phyloP scores from a whole-genome alignment of 2,888 invertebrate species.

The Lasioglossum marginatum region DNA sequence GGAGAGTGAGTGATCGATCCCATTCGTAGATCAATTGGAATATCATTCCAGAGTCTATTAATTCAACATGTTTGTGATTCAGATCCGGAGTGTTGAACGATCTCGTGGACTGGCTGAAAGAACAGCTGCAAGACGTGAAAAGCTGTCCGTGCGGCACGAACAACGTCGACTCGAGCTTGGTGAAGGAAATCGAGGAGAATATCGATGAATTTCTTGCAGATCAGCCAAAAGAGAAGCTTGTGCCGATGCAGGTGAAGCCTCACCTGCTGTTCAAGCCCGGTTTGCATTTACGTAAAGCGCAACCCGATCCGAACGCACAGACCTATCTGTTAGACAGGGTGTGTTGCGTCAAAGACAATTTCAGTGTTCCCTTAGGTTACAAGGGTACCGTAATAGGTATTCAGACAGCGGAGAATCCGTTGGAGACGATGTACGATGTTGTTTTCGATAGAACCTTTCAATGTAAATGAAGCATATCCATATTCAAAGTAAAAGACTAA shows the following conservation, averaged over 20 bases:
- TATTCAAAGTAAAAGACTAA: not conserved
- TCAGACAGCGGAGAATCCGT: slow-evolving; percentile 85
- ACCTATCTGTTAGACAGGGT: slow-evolving; percentile 93
- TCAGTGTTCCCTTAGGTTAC: slow-evolving; percentile 92
- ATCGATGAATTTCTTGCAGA: slow-evolving; percentile 81
- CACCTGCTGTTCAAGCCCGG: slow-evolving; percentile 89
- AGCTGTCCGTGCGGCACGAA: slow-evolving; percentile 90
- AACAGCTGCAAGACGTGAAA: slow-evolving; percentile 86
- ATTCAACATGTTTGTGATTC: slow-evolving; percentile 31
- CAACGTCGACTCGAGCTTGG: slow-evolving; percentile 89
- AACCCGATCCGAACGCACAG: slow-evolving; percentile 89
- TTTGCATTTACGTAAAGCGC: slow-evolving; percentile 85
- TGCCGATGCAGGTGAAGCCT: slow-evolving; percentile 92
- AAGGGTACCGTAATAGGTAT: slow-evolving; percentile 94
- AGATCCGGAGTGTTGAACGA: slow-evolving; percentile 85
- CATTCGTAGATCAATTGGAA: not conserved
- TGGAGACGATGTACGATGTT: slow-evolving; percentile 90
- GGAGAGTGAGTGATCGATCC: slow-evolving; percentile 84
- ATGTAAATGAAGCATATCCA: slow-evolving; percentile 57
- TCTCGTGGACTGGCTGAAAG: slow-evolving; percentile 89
- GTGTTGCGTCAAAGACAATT: slow-evolving; percentile 90
- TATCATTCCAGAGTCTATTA: not conserved
- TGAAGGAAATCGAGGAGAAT: slow-evolving; percentile 86
- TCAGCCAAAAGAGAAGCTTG: slow-evolving; percentile 84
- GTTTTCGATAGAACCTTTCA: slow-evolving; percentile 92